phyloP scores from a whole-genome alignment of 2,797 vertebrate species.

The Ptychadena robeensis region DNA sequence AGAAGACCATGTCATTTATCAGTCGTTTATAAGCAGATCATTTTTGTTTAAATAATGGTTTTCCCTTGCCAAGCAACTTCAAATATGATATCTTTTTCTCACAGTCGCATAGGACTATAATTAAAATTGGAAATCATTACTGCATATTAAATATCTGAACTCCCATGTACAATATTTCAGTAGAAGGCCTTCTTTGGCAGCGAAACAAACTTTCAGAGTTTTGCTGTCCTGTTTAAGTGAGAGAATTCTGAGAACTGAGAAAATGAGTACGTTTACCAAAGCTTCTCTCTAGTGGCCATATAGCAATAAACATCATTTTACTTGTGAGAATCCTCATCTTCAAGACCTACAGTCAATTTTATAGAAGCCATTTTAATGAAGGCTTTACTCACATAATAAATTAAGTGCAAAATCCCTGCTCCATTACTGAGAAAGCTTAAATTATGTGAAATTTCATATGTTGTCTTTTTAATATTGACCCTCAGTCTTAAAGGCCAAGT shows the following conservation, averaged over 20 bases:
- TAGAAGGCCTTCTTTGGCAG: slow-evolving; percentile 12
- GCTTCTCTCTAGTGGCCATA: not conserved
- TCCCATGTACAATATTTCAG: slow-evolving; percentile 3
- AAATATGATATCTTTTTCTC: slow-evolving; percentile 32
- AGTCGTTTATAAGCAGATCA: slow-evolving; percentile 32
- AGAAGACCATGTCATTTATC: slow-evolving; percentile 33
- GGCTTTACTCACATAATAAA: not conserved
- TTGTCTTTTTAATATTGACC: not conserved
- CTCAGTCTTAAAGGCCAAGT: not conserved
- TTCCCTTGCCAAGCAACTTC: slow-evolving; percentile 29
- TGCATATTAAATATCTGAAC: slow-evolving; percentile 15
- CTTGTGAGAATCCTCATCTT: not conserved
- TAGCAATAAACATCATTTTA: not conserved
- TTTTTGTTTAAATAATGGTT: slow-evolving; percentile 38
- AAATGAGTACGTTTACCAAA: not conserved
- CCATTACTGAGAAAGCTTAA: not conserved
- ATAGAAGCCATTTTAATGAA: not conserved
- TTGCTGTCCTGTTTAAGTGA: not conserved
- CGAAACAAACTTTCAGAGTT: not conserved
- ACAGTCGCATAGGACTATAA: slow-evolving; percentile 16
- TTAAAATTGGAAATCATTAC: slow-evolving; percentile 28
- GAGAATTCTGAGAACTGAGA: not conserved
- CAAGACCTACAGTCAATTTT: not conserved
- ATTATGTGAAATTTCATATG: not conserved
- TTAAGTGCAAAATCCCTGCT: not conserved